Percentiles rank a stretch among this genome's conserved stretches.
Conservation (phyloP, 1,140 invertebrate genomes). For the Zaprionus davidi region DNA sequence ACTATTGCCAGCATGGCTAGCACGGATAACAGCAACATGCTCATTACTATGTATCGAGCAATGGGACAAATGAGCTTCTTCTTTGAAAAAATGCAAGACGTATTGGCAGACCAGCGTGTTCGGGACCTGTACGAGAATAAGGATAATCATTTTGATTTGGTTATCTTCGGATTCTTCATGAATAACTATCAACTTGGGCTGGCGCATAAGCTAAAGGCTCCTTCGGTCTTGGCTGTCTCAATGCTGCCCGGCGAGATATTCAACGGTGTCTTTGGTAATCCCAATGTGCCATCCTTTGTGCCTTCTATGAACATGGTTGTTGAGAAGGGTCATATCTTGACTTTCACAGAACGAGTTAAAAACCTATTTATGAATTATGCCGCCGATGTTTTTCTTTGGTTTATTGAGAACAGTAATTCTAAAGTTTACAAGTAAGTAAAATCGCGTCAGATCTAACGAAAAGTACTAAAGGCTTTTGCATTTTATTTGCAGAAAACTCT, state of each 20-base stretch:
- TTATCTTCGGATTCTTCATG: constrained; percentile 66
- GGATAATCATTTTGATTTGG: constrained; percentile 65
- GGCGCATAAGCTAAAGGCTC: constrained; percentile 66
- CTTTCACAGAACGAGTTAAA: constrained; percentile 28
- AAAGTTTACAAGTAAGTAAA: constrained; percentile 44
- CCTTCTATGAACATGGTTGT: constrained; percentile 26
- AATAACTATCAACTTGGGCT: constrained; percentile 67
- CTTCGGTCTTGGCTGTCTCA: constrained; percentile 45
- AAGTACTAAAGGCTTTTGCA: background rate
- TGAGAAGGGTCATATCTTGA: constrained; percentile 27
- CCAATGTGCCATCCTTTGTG: constrained; percentile 55
- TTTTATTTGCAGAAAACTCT: constrained; percentile 38
- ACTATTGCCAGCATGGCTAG: constrained; percentile 24
- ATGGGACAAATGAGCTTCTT: constrained; percentile 27
- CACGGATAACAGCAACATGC: constrained; percentile 32
- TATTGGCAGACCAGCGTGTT: constrained; percentile 45
- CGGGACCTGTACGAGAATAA: constrained; percentile 58
- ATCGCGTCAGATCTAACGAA: background rate
- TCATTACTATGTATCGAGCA: constrained; percentile 6
- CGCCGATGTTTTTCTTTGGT: background rate
- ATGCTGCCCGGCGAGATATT: constrained; percentile 37
- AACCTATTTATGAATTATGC: constrained; percentile 25
- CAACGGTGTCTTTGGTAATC: constrained; percentile 57
- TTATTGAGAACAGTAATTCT: constrained; percentile 36
- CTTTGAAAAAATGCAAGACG: constrained; percentile 46